A percentile compares a stretch with the other conserved stretches of the same genome.
phyloP scores from a whole-genome alignment of 2,888 invertebrate species.

The Campoplex capitator region DNA sequence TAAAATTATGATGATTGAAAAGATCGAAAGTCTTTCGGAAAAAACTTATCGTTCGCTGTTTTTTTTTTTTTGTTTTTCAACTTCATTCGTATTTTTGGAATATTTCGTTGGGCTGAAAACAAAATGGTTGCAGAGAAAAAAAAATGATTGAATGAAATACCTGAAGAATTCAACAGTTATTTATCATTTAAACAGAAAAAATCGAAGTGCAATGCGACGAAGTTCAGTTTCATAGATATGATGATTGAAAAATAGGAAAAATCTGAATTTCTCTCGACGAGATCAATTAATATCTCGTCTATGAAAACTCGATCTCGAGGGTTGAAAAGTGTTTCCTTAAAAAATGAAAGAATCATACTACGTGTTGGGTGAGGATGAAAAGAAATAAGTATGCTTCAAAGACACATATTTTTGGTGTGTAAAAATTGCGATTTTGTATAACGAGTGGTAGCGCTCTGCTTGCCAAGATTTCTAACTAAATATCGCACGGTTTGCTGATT shows the following conservation, averaged over 20 bases:
- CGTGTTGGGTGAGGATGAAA: background rate
- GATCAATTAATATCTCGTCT: no score
- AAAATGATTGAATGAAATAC: no score
- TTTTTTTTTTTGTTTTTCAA: no score
- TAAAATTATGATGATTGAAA: no score
- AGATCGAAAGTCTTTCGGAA: no score
- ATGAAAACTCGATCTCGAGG: background rate
- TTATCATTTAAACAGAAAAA: background rate
- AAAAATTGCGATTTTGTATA: constrained; percentile 44
- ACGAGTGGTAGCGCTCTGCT: constrained; percentile 69
- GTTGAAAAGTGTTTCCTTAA: background rate
- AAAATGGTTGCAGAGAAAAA: no score
- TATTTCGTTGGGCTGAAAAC: no score
- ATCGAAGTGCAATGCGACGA: no score
- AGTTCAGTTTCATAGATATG: background rate
- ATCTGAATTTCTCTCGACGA: no score
- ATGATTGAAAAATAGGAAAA: background rate
- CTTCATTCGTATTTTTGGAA: no score
- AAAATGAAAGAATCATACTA: constrained; percentile 17
- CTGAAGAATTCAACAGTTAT: background rate
- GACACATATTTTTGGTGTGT: constrained; percentile 35
- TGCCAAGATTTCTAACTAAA: constrained; percentile 70
- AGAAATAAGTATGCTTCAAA: constrained; percentile 2
- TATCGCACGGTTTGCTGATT: constrained; percentile 69
- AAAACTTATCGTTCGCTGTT: no score